Base-by-base conservation (phyloP, 2,888 invertebrate genomes). In the Abrostola tripartita region DNA sequence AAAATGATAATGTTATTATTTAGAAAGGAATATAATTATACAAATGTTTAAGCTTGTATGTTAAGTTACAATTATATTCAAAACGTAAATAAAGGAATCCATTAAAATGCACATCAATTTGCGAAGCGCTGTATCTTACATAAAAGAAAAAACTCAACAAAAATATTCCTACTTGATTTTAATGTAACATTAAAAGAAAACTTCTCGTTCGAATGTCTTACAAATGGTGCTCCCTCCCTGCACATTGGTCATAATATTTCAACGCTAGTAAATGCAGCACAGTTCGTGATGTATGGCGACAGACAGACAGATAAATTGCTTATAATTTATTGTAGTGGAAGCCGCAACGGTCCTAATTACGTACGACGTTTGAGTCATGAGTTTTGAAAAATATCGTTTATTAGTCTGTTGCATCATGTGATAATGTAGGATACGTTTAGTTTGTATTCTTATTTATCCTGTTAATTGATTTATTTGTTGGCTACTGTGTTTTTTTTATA, bases 241-340 rank as follows among this genome's bases (percentile, higher is more conserved):
- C 77, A 83, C 87, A 85, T 87, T 84, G 88, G 81, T 92, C 89
- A 91, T 89, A 91, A 92, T 92, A 91, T 92, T 90, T 92, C 92
- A 92, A 85, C 91, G 88, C 86, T 83, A 83, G 89, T 88, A 85
- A 91, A 88, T 86, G 91, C 90, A 84, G 78, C 86, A 81, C 85
- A 76, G 75, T 77, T 79, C 85, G 87, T 93, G 93, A 94, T 93
- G 89, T 90, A 94, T 91, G 88, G 88, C 86, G 93, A 93, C 93
- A 92, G 90, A 90, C 89, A 81, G 93, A 92, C 93, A 90, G 90
- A 93, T 93, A 93, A 93, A 94, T 94, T 92, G 92, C 93, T 91
- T 86, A 92, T 90, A 93, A 93, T 94, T 94, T 94, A 94, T 92
- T 87, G 88, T 89, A 85, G 88, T 90, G 85, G 90, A 90, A 90